phyloP scores from a whole-genome alignment of 1,140 invertebrate species.

The Harlomillsia oculata region DNA sequence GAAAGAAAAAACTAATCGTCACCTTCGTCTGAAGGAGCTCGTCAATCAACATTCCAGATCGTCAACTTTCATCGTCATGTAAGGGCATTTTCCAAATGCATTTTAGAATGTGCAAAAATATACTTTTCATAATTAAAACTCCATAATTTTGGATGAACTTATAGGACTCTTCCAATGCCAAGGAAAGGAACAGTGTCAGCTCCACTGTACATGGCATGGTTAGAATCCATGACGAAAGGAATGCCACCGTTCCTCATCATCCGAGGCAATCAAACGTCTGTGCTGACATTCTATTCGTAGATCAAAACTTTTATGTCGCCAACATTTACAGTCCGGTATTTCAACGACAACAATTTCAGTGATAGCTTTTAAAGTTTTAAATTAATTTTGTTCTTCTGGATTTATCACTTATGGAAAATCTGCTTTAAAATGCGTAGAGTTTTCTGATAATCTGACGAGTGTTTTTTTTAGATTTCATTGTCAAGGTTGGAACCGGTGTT shows the following conservation, averaged over 20 bases:
- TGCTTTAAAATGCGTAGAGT: no score
- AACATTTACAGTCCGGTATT: no score
- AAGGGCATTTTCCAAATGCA: neutral
- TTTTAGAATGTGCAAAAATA: neutral
- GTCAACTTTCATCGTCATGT: constrained; percentile 40
- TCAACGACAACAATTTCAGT: no score
- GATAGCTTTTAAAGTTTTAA: no score
- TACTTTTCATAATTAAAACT: neutral
- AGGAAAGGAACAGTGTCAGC: constrained; percentile 75
- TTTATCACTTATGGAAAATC: no score
- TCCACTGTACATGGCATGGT: constrained; percentile 88
- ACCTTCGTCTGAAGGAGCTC: constrained; percentile 47
- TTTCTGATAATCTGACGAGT: no score
- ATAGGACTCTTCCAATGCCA: constrained; percentile 68
- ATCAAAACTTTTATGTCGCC: no score
- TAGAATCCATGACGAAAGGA: constrained; percentile 76
- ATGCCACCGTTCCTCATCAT: constrained; percentile 84
- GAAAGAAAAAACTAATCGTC: constrained; percentile 50
- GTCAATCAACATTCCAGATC: constrained; percentile 46
- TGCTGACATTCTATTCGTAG: constrained; percentile 91
- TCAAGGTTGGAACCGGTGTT: no score
- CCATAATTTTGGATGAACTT: neutral
- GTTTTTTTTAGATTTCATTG: no score
- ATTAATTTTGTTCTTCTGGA: no score
- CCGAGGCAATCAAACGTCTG: constrained; percentile 87